A percentile compares a stretch with the other conserved stretches of the same genome.
phyloP scores from a whole-genome alignment of 2,113 vertebrate species.

The Scolopax mira region DNA sequence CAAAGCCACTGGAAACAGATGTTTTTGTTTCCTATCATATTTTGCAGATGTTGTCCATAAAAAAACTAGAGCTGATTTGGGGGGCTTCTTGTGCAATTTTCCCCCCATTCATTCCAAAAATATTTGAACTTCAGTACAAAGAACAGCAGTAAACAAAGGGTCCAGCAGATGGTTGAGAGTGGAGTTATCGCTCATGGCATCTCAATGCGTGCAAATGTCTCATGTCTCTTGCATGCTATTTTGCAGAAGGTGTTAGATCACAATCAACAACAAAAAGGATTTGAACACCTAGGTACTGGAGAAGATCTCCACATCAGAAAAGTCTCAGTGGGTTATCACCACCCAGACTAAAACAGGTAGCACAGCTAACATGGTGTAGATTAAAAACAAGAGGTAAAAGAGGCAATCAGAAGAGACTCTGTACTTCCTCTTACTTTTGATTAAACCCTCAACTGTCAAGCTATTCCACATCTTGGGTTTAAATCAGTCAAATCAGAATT shows the following conservation, averaged over 20 bases:
- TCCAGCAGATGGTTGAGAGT: neutral
- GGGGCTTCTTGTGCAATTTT: neutral
- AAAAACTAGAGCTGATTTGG: neutral
- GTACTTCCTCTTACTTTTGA: neutral
- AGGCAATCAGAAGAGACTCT: neutral
- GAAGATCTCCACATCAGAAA: constrained; percentile 41
- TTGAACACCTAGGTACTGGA: neutral
- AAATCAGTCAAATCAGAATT: neutral
- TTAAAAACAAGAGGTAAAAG: neutral
- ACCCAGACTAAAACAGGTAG: neutral
- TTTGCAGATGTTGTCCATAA: constrained; percentile 27
- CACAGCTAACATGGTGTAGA: neutral
- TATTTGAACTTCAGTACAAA: constrained; percentile 30
- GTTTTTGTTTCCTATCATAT: neutral
- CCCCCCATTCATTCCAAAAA: neutral
- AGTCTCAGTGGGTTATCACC: neutral
- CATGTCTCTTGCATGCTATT: constrained; percentile 12
- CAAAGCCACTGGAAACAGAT: constrained; percentile 19
- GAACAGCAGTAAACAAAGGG: constrained; percentile 4
- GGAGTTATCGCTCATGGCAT: neutral
- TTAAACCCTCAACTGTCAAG: neutral
- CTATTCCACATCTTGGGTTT: neutral
- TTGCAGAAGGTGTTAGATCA: constrained; percentile 41
- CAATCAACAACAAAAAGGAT: constrained; percentile 32
- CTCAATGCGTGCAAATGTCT: constrained; percentile 27